Percentiles rank a stretch among this genome's conserved stretches.
Evolutionary conservation across 1,140 invertebrate species (phyloP).

Genomic region (Panagrolaimus sp.): DNA sequence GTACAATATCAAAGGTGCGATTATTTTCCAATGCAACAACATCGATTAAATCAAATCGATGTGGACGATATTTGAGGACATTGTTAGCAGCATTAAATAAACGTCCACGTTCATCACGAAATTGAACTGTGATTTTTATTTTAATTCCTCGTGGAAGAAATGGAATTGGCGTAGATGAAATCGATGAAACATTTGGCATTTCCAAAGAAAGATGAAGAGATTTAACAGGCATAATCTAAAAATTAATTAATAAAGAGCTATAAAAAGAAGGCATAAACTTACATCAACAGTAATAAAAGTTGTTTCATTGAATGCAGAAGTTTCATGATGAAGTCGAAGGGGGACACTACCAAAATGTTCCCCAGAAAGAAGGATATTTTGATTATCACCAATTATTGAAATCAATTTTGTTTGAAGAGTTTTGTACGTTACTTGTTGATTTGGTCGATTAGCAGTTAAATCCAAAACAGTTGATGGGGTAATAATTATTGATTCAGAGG

Average conservation of each 20-base stretch:
- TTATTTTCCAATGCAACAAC: neutral
- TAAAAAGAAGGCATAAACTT: too few species aligned
- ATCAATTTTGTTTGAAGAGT: neutral
- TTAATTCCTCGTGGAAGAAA: neutral
- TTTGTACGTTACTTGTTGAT: neutral
- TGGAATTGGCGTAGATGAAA: neutral
- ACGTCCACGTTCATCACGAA: conserved; percentile 4
- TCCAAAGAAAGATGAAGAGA: neutral
- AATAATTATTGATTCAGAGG: neutral
- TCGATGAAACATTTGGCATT: neutral
- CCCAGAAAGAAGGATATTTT: conserved; percentile 3
- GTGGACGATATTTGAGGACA: neutral
- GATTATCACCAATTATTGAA: neutral
- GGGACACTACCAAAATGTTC: neutral
- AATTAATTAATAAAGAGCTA: too few species aligned
- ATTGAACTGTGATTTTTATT: neutral
- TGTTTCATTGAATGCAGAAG: conserved; percentile 9
- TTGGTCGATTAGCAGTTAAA: neutral
- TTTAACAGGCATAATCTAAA: neutral
- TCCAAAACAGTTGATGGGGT: conserved; percentile 3
- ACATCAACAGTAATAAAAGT: conserved; percentile 7
- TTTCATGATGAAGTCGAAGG: neutral
- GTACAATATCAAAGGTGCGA: neutral
- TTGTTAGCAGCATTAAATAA: neutral
- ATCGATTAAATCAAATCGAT: conserved; percentile 1